Conservation (phyloP, 2,113 vertebrate species). For the Engystomops pustulosus region DNA sequence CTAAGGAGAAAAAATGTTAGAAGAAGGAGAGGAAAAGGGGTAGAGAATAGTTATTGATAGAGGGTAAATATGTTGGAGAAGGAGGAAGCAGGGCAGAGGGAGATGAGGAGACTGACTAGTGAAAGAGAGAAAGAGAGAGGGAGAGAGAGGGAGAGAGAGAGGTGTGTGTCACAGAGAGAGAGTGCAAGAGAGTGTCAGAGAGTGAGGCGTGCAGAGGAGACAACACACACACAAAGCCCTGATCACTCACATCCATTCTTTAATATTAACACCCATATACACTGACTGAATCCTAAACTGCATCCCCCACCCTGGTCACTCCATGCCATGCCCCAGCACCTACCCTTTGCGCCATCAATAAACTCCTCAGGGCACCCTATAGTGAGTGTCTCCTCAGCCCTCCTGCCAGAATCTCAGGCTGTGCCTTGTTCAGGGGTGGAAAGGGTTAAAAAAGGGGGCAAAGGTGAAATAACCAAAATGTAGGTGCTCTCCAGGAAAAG, state of each 20-base stretch:
- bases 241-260: conserved; percentile 52
- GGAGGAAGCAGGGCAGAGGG: conserved; percentile 3
- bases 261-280: conserved; percentile 49
- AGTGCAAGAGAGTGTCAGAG: conserved; percentile 64
- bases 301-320: conserved; percentile 29
- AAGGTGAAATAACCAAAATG: conserved; percentile 29
- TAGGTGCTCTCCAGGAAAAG: conserved; percentile 80
- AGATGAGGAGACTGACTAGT: conserved; percentile 41
- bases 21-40: conserved; percentile 3
- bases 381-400: conserved; percentile 96
- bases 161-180: conserved; percentile 72
- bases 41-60: background rate
- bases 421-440: conserved; percentile 35
- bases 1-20: conserved; percentile 20
- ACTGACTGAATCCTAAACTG: conserved; percentile 25
- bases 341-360: conserved; percentile 99
- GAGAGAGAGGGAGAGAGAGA: conserved; percentile 75
- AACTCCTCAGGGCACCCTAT: conserved; percentile 98
- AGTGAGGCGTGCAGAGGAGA: conserved; percentile 66
- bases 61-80: conserved; percentile 1
- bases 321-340: conserved; percentile 69
- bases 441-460: conserved; percentile 24
- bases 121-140: conserved; percentile 62
- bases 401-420: conserved; percentile 61
- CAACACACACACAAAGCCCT: conserved; percentile 65